Conservation (phyloP, 2,113 vertebrate genomes). For the Monopterus albus region DNA sequence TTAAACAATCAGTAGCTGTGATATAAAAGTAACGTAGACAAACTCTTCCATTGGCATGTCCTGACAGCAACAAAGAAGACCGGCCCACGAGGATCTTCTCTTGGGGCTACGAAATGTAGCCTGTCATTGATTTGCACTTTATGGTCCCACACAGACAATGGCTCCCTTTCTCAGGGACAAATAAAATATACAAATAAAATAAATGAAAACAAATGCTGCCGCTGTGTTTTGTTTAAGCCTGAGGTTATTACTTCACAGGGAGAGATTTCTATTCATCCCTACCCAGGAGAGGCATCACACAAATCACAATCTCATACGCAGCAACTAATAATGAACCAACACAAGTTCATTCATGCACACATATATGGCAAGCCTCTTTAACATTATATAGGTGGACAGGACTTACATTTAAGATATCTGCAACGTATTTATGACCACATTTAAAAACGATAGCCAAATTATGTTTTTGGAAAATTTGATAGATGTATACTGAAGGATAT, state of each 20-base stretch:
- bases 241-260: conserved; percentile 51
- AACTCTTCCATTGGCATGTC: background rate
- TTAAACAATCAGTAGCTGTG: background rate
- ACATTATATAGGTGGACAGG: no score
- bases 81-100: conserved; percentile 60
- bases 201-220: conserved; percentile 63
- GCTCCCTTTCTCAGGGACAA: conserved; percentile 50
- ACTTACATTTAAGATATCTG: no score
- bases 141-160: conserved; percentile 55
- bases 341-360: conserved; percentile 50
- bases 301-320: conserved; percentile 56
- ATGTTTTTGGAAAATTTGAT: no score
- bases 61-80: conserved; percentile 40
- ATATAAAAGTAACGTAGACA: background rate
- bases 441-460: no score
- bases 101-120: conserved; percentile 58
- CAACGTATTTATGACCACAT: no score
- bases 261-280: conserved; percentile 60
- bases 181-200: conserved; percentile 64
- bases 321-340: conserved; percentile 38
- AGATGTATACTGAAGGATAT: no score
- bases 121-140: conserved; percentile 74
- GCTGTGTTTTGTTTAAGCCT: conserved; percentile 57
- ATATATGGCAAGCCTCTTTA: no score
- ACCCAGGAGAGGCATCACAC: conserved; percentile 41